phyloP scores from a whole-genome alignment of 92 coral and sea anemone genomes.

The Epizoanthus rinbou region DNA sequence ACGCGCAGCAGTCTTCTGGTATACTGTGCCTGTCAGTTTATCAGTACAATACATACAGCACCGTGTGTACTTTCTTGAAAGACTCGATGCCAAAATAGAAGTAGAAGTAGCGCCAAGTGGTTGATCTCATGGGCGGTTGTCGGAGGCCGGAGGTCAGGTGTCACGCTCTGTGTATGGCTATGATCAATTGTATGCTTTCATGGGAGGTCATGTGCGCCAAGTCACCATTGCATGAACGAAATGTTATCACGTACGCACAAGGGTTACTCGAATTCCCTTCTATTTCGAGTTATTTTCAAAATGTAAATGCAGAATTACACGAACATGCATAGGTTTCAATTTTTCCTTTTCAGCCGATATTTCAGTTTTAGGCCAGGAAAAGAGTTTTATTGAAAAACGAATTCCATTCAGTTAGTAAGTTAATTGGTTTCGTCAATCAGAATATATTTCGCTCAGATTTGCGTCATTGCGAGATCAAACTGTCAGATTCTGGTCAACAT shows the following conservation, averaged over 20 bases:
- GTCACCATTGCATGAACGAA: constrained; percentile 36
- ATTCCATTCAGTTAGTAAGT: constrained; percentile 30
- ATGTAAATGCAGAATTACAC: neutral
- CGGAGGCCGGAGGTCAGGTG: constrained; percentile 1
- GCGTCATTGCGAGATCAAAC: constrained; percentile 37
- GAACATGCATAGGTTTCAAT: neutral
- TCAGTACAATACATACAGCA: neutral
- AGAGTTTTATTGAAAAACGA: constrained; percentile 19
- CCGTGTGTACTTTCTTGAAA: constrained; percentile 17
- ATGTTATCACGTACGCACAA: constrained; percentile 36
- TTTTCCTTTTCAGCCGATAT: constrained; percentile 8
- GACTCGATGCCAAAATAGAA: neutral
- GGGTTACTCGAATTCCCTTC: neutral
- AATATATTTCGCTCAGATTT: constrained; percentile 25
- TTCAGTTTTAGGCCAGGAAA: constrained; percentile 4
- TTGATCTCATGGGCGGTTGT: constrained; percentile 2
- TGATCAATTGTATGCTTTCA: constrained; percentile 17
- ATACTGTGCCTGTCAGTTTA: no score
- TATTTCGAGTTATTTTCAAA: neutral
- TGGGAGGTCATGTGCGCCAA: constrained; percentile 9
- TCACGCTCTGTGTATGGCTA: constrained; percentile 10
- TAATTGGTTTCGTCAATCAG: constrained; percentile 33
- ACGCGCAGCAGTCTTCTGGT: no score
- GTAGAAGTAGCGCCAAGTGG: neutral
- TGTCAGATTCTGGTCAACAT: constrained; percentile 45